Percentiles rank a stretch among this genome's conserved stretches.
Conservation (phyloP, 2,113 vertebrate species). For the Alosa alosa region DNA sequence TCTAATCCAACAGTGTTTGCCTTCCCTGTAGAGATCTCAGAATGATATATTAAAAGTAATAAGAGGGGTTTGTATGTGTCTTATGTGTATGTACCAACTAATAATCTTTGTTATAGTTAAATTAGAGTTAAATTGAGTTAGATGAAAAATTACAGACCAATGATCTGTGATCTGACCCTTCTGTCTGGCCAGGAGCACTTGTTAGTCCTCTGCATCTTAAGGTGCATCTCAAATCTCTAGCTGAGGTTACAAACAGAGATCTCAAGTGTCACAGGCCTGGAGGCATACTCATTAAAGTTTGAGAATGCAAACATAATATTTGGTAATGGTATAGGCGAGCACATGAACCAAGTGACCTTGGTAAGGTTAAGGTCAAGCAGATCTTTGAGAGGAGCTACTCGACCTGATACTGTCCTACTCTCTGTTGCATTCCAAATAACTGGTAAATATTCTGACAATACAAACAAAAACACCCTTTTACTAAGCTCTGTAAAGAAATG, state of each 20-base stretch:
- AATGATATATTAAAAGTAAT: not conserved
- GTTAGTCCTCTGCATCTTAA: not conserved
- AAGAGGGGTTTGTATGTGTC: not conserved
- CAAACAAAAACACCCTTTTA: not conserved
- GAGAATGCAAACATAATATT: conserved; percentile 7
- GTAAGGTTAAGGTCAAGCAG: not conserved
- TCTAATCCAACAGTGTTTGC: no score
- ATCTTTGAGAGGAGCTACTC: not conserved
- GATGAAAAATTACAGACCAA: not conserved
- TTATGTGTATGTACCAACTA: not conserved
- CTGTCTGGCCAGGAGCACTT: not conserved
- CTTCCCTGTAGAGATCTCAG: no score
- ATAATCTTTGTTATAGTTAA: not conserved
- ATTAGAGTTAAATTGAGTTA: not conserved
- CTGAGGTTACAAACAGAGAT: not conserved
- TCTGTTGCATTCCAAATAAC: not conserved
- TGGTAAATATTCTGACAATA: not conserved
- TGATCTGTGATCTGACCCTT: not conserved
- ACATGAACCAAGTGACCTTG: not conserved
- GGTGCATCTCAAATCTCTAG: not conserved
- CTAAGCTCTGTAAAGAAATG: not conserved
- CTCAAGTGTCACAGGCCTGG: not conserved
- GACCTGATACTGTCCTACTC: not conserved
- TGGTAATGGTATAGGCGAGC: conserved; percentile 2
- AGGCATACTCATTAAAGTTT: conserved; percentile 2